Percentiles rank a stretch among this genome's conserved stretches.
phyloP scores from a whole-genome alignment of 2,113 vertebrate species.

The Corydoras sp. region DNA sequence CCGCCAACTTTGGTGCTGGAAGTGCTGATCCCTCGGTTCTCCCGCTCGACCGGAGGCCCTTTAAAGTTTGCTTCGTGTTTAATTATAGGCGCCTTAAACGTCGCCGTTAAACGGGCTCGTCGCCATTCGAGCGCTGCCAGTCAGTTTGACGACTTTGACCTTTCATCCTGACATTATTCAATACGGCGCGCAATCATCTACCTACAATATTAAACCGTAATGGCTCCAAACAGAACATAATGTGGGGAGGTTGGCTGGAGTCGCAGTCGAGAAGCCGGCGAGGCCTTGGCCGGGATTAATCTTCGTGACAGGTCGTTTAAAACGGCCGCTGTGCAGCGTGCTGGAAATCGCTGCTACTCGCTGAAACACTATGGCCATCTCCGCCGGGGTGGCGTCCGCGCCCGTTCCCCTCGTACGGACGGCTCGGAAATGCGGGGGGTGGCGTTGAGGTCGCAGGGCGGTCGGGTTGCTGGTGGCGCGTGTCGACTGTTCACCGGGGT shows the following conservation, averaged over 20 bases:
- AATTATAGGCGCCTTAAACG: slow-evolving; percentile 57
- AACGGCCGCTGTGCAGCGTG: slow-evolving; percentile 42
- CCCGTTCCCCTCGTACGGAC: too few species aligned
- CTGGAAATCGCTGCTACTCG: slow-evolving; percentile 44
- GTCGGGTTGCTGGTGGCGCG: too few species aligned
- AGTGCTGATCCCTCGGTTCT: slow-evolving; percentile 35
- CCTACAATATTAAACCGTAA: slow-evolving; percentile 51
- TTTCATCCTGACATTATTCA: slow-evolving; percentile 58
- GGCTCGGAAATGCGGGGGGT: too few species aligned
- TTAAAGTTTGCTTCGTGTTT: slow-evolving; percentile 48
- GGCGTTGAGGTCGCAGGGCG: too few species aligned
- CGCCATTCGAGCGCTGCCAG: slow-evolving; percentile 54
- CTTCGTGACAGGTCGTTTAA: slow-evolving; percentile 44
- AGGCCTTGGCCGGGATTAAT: slow-evolving; percentile 43
- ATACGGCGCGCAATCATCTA: slow-evolving; percentile 47
- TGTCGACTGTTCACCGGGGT: slow-evolving; percentile 3
- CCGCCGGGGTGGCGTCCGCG: too few species aligned
- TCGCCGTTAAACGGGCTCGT: slow-evolving; percentile 42
- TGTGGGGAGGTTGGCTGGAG: slow-evolving; percentile 44
- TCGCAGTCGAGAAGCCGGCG: slow-evolving; percentile 38
- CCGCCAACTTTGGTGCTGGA: slow-evolving; percentile 42
- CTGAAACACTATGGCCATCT: slow-evolving; percentile 31
- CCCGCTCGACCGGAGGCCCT: slow-evolving; percentile 38
- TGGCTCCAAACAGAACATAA: slow-evolving; percentile 53
- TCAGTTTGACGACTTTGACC: slow-evolving; percentile 53